These are phyloP conservation scores for Leptobrachium leishanense DNA, from an alignment of 2,113 vertebrate genomes.

Conservation along the genomic window DNA sequence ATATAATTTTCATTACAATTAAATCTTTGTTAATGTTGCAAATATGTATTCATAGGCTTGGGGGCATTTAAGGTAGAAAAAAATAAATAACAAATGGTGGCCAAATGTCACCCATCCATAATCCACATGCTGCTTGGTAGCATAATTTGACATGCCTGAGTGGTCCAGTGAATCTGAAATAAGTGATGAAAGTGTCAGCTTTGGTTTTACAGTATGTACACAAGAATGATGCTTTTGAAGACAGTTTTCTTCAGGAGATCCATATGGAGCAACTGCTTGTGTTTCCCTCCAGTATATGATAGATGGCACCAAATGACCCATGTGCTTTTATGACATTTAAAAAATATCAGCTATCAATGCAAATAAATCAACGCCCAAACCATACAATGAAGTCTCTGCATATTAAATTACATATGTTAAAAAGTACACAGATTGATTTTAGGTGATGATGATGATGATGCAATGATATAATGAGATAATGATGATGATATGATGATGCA, in stretches of 20 bases:
- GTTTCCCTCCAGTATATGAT: conserved; percentile 31
- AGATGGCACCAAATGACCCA: conserved; percentile 24
- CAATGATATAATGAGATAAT: too few species aligned
- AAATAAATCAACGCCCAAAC: neutral
- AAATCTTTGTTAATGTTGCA: neutral
- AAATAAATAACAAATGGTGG: neutral
- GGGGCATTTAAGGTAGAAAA: neutral
- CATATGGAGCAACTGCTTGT: conserved; percentile 40
- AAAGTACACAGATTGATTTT: too few species aligned
- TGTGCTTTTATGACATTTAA: conserved; percentile 5
- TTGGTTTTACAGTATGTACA: conserved; percentile 19
- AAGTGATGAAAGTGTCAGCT: conserved; percentile 44
- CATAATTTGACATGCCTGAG: conserved; percentile 39
- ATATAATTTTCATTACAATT: too few species aligned
- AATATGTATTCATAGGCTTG: neutral
- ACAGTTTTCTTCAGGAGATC: conserved; percentile 44
- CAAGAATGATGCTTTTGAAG: conserved; percentile 2
- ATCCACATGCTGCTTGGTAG: conserved; percentile 3
- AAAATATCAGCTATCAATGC: neutral
- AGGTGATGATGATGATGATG: too few species aligned
- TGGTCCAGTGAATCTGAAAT: conserved; percentile 22
- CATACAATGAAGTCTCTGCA: neutral
- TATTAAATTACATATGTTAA: neutral
- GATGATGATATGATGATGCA: too few species aligned
- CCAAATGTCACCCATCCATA: conserved; percentile 27